Evolutionary conservation across 2,113 vertebrate species (phyloP).

Genomic region (Lophotis ruficrista): DNA sequence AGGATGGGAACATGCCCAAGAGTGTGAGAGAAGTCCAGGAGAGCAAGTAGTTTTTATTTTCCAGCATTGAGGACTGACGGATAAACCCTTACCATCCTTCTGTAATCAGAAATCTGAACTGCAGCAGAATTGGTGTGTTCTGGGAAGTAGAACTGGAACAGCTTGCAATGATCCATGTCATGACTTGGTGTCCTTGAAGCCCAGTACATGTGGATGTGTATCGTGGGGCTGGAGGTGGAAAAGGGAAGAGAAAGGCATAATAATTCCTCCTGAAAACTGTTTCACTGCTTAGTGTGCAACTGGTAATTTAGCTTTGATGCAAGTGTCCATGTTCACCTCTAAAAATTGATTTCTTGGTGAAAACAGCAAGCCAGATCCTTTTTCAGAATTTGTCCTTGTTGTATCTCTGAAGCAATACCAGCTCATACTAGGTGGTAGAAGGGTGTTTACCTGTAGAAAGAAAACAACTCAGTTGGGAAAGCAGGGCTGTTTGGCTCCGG

Average conservation of each 20-base stretch:
- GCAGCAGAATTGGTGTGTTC: neutral
- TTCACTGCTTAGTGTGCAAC: neutral
- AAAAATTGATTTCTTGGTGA: neutral
- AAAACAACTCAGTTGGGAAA: neutral
- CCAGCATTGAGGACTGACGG: neutral
- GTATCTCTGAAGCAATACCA: neutral
- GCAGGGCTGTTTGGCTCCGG: neutral
- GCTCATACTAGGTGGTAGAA: neutral
- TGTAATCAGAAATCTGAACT: neutral
- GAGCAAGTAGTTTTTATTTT: neutral
- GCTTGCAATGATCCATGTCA: neutral
- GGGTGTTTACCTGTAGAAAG: neutral
- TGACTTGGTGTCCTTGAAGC: neutral
- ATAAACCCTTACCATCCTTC: neutral
- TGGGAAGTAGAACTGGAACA: neutral
- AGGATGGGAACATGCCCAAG: neutral
- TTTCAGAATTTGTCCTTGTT: neutral
- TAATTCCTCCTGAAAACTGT: neutral
- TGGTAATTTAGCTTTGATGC: neutral
- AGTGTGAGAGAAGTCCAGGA: neutral
- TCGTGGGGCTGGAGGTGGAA: neutral
- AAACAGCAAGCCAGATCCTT: neutral
- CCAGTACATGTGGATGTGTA: rapidly evolving
- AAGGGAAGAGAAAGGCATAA: too few relatives aligned
- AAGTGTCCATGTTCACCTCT: neutral